Evolutionary conservation across 2,888 invertebrate species (phyloP).

Genomic region (Galerucella calmariensis): DNA sequence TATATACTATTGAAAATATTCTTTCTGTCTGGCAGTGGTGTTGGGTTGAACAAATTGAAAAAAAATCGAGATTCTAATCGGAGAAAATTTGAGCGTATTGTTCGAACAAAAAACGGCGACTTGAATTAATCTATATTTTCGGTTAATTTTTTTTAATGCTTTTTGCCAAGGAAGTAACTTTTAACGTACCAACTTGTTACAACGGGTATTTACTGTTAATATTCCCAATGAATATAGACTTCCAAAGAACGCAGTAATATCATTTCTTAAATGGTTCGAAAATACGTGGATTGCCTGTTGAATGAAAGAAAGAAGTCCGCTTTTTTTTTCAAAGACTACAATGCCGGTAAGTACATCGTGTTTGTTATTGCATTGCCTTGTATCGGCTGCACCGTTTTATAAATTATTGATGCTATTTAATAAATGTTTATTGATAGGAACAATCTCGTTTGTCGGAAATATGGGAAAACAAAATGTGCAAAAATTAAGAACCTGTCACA

Average conservation of each 20-base stretch:
- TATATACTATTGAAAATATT: too few relatives aligned
- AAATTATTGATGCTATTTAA: conserved; percentile 9
- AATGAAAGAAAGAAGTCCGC: conserved; percentile 1
- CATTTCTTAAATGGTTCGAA: conserved; percentile 2
- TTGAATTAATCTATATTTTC: too few relatives aligned
- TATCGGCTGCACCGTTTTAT: conserved; percentile 5
- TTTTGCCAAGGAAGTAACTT: background rate
- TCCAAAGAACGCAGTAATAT: background rate
- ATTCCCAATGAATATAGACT: background rate
- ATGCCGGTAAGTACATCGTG: conserved; percentile 6
- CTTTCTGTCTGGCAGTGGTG: too few relatives aligned
- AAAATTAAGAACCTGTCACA: background rate
- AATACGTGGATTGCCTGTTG: conserved; percentile 7
- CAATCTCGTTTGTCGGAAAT: background rate
- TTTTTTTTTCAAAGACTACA: background rate
- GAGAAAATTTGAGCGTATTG: too few relatives aligned
- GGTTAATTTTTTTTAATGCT: too few relatives aligned
- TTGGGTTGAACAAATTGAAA: too few relatives aligned
- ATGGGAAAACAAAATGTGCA: background rate
- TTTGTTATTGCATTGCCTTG: conserved; percentile 8
- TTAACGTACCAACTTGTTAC: background rate
- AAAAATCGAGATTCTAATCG: too few relatives aligned
- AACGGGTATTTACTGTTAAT: conserved; percentile 2
- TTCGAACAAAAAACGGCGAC: too few relatives aligned
- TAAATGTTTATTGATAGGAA: background rate